Percentiles rank a stretch among this genome's conserved stretches.
Conservation (phyloP, 2,888 invertebrate species). For the Cyclophora albipunctata region DNA sequence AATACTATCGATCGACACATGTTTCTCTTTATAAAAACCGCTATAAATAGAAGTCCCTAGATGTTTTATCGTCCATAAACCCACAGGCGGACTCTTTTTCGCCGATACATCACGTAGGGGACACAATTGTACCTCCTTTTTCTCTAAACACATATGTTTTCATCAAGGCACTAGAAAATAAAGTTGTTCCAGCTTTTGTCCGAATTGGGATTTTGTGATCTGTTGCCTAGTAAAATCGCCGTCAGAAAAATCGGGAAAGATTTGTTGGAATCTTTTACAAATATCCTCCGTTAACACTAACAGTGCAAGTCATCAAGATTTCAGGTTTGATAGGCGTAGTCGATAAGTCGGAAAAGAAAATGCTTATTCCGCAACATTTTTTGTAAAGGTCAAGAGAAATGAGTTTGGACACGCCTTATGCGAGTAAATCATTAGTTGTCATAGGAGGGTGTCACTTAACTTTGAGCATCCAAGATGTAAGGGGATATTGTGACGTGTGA, state of each 20-base stretch:
- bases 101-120: constrained; percentile 55
- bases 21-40: constrained; percentile 46
- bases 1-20: constrained; percentile 47
- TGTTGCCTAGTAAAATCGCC: too few species aligned
- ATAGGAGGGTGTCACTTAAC: constrained; percentile 26
- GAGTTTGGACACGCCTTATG: constrained; percentile 9
- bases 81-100: constrained; percentile 50
- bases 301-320: too few species aligned
- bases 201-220: not conserved
- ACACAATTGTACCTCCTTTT: constrained; percentile 30
- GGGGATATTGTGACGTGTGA: constrained; percentile 33
- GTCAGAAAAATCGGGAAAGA: too few species aligned
- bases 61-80: constrained; percentile 66
- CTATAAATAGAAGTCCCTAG: constrained; percentile 61
- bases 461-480: constrained; percentile 30
- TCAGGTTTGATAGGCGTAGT: too few species aligned
- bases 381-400: constrained; percentile 4
- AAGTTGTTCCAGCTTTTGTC: constrained; percentile 14
- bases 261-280: too few species aligned
- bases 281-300: too few species aligned
- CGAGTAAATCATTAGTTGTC: constrained; percentile 24
- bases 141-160: constrained; percentile 22
- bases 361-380: too few species aligned
- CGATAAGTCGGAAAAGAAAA: too few species aligned
- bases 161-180: constrained; percentile 17